These are phyloP conservation scores for Megaceryle alcyon DNA, from an alignment of 2,797 vertebrate genomes.

Conservation along the genomic window DNA sequence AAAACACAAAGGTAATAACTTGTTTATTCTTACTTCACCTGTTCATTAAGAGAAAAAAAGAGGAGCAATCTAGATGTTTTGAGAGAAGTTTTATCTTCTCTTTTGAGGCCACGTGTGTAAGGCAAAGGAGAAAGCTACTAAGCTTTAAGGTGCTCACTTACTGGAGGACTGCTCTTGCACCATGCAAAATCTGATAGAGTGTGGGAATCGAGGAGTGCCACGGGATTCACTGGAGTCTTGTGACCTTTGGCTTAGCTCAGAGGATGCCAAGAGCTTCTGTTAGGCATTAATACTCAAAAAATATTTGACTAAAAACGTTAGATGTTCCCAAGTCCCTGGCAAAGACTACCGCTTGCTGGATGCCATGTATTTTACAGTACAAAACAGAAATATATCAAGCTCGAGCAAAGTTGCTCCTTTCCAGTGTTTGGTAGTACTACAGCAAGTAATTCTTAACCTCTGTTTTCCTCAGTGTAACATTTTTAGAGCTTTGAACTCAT, in stretches of 20 bases:
- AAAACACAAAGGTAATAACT: neutral
- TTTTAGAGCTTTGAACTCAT: neutral
- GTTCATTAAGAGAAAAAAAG: neutral
- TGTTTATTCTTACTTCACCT: neutral
- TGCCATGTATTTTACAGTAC: neutral
- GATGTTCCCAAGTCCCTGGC: neutral
- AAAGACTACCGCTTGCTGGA: neutral
- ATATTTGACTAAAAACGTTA: neutral
- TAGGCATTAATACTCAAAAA: neutral
- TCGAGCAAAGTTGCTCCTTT: neutral
- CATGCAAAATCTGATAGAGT: neutral
- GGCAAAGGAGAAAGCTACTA: neutral
- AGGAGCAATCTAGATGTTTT: neutral
- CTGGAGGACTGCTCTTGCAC: neutral
- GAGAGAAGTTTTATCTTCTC: neutral
- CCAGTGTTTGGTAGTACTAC: neutral
- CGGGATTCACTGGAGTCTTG: neutral
- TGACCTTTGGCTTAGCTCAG: neutral
- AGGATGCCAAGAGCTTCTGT: neutral
- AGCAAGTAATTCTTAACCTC: neutral
- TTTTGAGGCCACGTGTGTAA: neutral
- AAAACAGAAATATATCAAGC: neutral
- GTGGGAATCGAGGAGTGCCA: neutral
- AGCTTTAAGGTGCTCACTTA: neutral
- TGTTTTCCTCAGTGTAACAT: neutral